Percentiles rank a stretch among this genome's conserved stretches.
Evolutionary conservation across 2,888 invertebrate genomes (phyloP).

Genomic region (Orthosia gothica): DNA sequence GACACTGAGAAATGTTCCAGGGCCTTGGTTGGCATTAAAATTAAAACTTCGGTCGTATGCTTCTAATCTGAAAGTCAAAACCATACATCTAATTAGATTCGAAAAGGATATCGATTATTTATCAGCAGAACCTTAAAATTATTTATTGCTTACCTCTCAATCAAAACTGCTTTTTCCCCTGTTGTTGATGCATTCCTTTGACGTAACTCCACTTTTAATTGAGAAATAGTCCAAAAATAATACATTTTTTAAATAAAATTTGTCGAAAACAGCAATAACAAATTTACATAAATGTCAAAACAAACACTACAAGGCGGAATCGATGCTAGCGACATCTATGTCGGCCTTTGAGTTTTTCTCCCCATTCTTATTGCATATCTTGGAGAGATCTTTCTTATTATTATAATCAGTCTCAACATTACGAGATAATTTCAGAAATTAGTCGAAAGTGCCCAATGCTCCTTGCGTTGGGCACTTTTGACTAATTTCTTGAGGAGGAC

Average conservation of each 20-base stretch:
- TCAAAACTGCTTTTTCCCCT: not conserved
- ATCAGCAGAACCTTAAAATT: not conserved
- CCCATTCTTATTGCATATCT: too few relatives aligned
- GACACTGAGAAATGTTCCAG: not conserved
- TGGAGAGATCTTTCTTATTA: too few relatives aligned
- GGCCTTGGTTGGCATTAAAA: not conserved
- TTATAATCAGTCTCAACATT: too few relatives aligned
- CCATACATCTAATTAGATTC: not conserved
- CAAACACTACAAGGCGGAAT: too few relatives aligned
- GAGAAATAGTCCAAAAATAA: not conserved
- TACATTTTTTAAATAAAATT: not conserved
- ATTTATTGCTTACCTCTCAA: constrained; percentile 1
- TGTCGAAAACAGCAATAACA: not conserved
- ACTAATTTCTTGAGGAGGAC: too few relatives aligned
- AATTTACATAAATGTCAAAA: too few relatives aligned
- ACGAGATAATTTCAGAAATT: too few relatives aligned
- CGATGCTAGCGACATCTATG: too few relatives aligned
- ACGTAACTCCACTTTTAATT: not conserved
- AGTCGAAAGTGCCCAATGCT: too few relatives aligned
- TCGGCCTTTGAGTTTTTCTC: too few relatives aligned
- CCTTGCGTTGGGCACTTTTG: too few relatives aligned
- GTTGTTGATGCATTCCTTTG: not conserved
- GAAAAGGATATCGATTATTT: not conserved
- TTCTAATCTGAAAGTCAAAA: constrained; percentile 4
- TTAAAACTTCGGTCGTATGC: not conserved